phyloP scores from a whole-genome alignment of 92 coral and sea anemone genomes.

The Palythoa grandiflora region DNA sequence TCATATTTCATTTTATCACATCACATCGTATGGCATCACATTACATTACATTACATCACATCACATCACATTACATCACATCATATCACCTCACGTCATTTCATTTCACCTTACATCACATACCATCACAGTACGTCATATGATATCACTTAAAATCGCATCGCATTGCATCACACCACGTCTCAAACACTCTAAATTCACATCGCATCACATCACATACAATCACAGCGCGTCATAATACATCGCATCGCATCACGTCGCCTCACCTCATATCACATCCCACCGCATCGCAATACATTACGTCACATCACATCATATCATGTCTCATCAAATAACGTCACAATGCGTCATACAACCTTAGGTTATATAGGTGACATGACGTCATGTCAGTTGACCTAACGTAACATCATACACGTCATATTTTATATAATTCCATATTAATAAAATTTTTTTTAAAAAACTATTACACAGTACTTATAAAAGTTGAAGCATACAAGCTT shows the following conservation, averaged over 20 bases:
- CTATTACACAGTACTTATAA: no score
- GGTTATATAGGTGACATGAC: no score
- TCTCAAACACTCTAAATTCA: not conserved
- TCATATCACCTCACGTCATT: not conserved
- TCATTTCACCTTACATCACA: not conserved
- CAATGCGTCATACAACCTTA: no score
- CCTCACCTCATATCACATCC: not conserved
- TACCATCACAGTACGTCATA: not conserved
- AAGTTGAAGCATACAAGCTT: no score
- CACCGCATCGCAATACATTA: no score
- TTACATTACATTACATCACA: not conserved
- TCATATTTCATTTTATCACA: not conserved
- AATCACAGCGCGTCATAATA: not conserved
- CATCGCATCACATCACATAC: not conserved
- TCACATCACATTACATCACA: not conserved
- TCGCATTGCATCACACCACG: not conserved
- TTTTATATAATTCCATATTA: not conserved
- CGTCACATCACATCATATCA: no score
- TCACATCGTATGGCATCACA: not conserved
- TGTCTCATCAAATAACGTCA: no score
- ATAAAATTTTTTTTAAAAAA: no score
- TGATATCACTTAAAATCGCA: not conserved
- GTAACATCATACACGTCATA: not conserved
- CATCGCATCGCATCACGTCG: not conserved
- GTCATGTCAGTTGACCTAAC: not conserved